Base-by-base conservation (phyloP, 2,797 vertebrate genomes). In the Diceros bicornis region DNA sequence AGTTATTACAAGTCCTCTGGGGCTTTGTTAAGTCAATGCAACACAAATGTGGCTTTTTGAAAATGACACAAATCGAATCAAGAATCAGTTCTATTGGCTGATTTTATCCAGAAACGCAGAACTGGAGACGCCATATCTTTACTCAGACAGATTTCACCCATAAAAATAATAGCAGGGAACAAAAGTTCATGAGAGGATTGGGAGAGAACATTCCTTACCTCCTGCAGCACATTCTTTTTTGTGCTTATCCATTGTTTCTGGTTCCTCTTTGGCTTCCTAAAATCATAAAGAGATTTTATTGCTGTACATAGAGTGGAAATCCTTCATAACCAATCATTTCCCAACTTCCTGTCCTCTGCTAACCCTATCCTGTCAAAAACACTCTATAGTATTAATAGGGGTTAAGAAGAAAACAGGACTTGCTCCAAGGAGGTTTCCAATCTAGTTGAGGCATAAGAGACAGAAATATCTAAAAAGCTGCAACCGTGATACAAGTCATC, bases 211-310 rank as follows among this genome's bases (percentile, higher is more conserved):
- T 0, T 9, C 47, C 97, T 98, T 97, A 99, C 98, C 98, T 98
- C 98, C 88, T 6, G 84, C 0, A 9, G 88, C 61, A 92, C 89
- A 21, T 34, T 59, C 87, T 95, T 97, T 98, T 72, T 96, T 96
- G 23, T 0, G 13, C 3, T 95, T 95, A 88, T 95, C 29, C 18
- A 41, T 79, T 12, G 69, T 94, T 96, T 91, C 37, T 55, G 97
- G 90, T 29, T 98, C 97, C 87, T 92, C 94, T 34, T 92, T 86
- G 12, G 34, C 69, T 94, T 98, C 98, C 98, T 99, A 90, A 96
- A 97, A 95, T 79, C 21, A 91, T 64, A 97, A 57, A 75, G 83
- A 97, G 41, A 96, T 50, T 91, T 96, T 79, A 93, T 77, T 71
- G 79, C 83, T 55, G 32, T 34, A 41, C 27, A 41, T 1, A 66